phyloP scores from a whole-genome alignment of 2,888 invertebrate genomes.

The Rotaria macrura region DNA sequence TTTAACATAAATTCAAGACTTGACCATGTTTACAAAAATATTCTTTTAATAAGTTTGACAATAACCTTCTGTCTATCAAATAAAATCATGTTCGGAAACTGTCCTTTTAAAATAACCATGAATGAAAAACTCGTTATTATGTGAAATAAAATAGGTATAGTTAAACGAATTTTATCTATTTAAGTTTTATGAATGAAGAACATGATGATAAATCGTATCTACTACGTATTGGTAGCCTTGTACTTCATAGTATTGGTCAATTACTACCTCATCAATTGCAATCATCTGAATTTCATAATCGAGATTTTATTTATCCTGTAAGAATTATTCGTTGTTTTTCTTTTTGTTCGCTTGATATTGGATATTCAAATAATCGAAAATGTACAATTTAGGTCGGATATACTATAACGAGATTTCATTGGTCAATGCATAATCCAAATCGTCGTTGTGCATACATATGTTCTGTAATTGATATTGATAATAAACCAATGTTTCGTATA shows the following conservation, averaged over 20 bases:
- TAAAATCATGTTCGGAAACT: too few species aligned
- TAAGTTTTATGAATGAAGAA: constrained; percentile 27
- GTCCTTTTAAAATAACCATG: too few species aligned
- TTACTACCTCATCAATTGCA: constrained; percentile 85
- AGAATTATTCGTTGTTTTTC: too few species aligned
- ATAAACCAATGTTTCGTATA: constrained; percentile 34
- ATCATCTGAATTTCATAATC: constrained; percentile 69
- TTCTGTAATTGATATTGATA: constrained; percentile 28
- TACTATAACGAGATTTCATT: constrained; percentile 31
- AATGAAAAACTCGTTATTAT: too few species aligned
- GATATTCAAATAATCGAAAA: constrained; percentile 21
- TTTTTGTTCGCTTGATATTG: not conserved
- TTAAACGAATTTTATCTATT: not conserved
- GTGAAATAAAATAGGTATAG: too few species aligned
- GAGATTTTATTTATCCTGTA: constrained; percentile 82
- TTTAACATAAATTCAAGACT: too few species aligned
- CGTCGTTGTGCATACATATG: constrained; percentile 31
- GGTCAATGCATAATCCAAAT: constrained; percentile 28
- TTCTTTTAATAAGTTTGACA: too few species aligned
- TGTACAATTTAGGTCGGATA: constrained; percentile 33
- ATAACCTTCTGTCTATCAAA: too few species aligned
- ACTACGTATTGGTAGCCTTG: constrained; percentile 82
- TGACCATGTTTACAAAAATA: too few species aligned
- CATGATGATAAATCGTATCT: constrained; percentile 25
- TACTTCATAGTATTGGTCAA: constrained; percentile 87